phyloP scores from a whole-genome alignment of 2,888 invertebrate genomes.

The Hyposoter didymator region DNA sequence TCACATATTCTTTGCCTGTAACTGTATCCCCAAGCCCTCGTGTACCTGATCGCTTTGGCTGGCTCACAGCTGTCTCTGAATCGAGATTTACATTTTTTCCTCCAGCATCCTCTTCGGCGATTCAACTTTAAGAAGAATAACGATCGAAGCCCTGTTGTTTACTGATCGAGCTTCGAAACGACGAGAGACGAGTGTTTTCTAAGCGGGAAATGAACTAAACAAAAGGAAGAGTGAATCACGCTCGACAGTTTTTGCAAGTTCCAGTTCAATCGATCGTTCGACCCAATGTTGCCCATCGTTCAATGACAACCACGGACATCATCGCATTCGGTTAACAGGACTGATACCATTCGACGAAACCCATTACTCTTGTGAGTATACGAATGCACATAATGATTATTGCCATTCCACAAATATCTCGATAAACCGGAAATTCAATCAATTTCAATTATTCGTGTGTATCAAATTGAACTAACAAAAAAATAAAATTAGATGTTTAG shows the following conservation, averaged over 20 bases:
- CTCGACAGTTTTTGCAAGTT: constrained; percentile 59
- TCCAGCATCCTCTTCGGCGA: constrained; percentile 37
- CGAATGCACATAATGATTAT: not conserved
- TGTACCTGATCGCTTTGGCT: constrained; percentile 17
- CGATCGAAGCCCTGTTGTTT: constrained; percentile 50
- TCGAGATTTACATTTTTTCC: constrained; percentile 50
- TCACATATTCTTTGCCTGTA: constrained; percentile 26
- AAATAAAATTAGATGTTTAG: not conserved
- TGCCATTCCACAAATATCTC: not conserved
- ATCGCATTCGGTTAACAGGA: constrained; percentile 16
- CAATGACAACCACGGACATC: constrained; percentile 51
- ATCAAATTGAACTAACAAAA: not conserved
- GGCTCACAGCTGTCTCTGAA: constrained; percentile 40
- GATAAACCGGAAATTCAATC: not conserved
- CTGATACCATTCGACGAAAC: constrained; percentile 19
- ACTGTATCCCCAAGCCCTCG: constrained; percentile 42
- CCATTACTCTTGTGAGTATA: not conserved
- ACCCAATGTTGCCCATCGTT: constrained; percentile 62
- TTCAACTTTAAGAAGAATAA: constrained; percentile 62
- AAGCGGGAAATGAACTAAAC: constrained; percentile 56
- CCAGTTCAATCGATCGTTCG: constrained; percentile 51
- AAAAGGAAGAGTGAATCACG: constrained; percentile 54
- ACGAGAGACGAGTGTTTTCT: constrained; percentile 55
- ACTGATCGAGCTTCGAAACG: constrained; percentile 8
- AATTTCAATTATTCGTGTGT: not conserved